Evolutionary conservation across 2,888 invertebrate genomes (phyloP).

Genomic region (Emmelina monodactyla): DNA sequence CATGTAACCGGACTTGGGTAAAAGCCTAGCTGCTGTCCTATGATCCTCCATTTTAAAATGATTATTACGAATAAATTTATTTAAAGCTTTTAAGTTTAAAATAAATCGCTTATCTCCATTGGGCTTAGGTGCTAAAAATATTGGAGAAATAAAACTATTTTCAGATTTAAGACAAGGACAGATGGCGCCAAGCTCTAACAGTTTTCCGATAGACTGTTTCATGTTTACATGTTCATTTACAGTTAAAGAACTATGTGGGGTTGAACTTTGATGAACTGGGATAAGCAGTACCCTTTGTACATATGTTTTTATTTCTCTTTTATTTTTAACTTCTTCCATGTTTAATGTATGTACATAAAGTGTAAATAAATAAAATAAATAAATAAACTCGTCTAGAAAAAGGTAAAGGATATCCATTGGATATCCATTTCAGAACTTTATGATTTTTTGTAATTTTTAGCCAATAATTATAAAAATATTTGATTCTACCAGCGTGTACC

Average conservation of each 20-base stretch:
- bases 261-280: not conserved
- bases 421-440: not conserved
- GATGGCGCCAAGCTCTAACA: not conserved
- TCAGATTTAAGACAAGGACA: not conserved
- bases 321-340: too few relatives aligned
- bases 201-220: not conserved
- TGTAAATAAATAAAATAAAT: too few relatives aligned
- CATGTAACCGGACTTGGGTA: conserved; percentile 1
- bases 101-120: not conserved
- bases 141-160: conserved; percentile 1
- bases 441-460: not conserved
- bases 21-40: conserved; percentile 1
- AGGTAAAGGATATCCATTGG: not conserved
- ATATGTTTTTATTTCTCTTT: too few relatives aligned
- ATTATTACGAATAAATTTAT: not conserved
- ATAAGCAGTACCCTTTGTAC: too few relatives aligned
- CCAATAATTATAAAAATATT: not conserved
- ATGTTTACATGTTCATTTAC: not conserved
- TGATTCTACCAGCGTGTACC: not conserved
- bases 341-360: too few relatives aligned
- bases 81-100: not conserved
- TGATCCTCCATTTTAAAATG: conserved; percentile 3
- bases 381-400: not conserved
- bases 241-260: not conserved
- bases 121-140: conserved; percentile 1